Percentiles rank a stretch among this genome's conserved stretches.
phyloP scores from a whole-genome alignment of 2,888 invertebrate genomes.

The Polydrusus pterygomalis region DNA sequence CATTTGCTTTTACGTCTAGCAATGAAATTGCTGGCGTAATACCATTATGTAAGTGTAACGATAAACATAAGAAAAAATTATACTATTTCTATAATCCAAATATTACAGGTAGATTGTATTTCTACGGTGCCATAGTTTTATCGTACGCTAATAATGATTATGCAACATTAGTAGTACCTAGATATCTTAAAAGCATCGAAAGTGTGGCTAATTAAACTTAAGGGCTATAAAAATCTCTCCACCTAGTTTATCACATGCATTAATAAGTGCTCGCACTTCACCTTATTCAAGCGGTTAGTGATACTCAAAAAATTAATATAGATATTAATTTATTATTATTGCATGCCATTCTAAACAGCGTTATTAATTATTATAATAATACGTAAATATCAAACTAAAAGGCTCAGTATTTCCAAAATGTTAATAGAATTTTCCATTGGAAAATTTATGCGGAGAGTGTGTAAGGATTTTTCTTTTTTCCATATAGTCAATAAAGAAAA shows the following conservation, averaged over 20 bases:
- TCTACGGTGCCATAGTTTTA: not conserved
- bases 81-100: no score
- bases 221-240: not conserved
- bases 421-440: no score
- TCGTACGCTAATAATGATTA: not conserved
- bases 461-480: no score
- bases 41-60: no score
- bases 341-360: not conserved
- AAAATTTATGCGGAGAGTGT: no score
- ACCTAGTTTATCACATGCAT: constrained; percentile 5
- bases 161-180: not conserved
- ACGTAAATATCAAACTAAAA: constrained; percentile 20
- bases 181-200: not conserved
- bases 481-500: no score
- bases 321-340: not conserved
- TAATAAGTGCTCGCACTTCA: constrained; percentile 11
- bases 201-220: not conserved
- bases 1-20: no score
- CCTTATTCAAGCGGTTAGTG: constrained; percentile 18
- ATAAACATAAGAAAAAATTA: no score
- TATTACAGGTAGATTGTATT: no score
- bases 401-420: not conserved
- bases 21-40: no score
- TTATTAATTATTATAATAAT: constrained; percentile 14
- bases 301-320: not conserved